Conservation (phyloP, 2,797 vertebrate species). For the Enteromius fasciolatus region DNA sequence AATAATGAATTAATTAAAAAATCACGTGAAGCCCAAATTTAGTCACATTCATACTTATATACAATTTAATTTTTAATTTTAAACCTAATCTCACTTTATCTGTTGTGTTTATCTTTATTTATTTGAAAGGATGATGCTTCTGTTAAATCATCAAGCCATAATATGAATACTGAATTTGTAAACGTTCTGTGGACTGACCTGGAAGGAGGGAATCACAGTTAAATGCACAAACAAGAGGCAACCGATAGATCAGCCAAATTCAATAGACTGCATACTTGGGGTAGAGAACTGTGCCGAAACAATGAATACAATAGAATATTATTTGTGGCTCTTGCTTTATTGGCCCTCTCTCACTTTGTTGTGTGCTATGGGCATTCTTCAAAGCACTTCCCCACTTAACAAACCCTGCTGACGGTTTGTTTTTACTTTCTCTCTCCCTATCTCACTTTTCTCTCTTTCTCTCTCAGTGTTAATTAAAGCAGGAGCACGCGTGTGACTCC, state of each 20-base stretch:
- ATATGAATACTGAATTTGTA: not conserved
- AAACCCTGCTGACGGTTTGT: constrained; percentile 50
- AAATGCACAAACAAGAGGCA: constrained; percentile 1
- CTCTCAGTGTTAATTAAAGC: constrained; percentile 67
- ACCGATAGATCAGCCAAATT: constrained; percentile 4
- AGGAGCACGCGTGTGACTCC: constrained; percentile 62
- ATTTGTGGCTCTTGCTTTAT: constrained; percentile 14
- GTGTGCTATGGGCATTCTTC: constrained; percentile 40
- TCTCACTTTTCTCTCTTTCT: constrained; percentile 33
- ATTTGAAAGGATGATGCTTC: not conserved
- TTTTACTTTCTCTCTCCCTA: constrained; percentile 40
- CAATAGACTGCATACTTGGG: not conserved
- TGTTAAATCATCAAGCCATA: not conserved
- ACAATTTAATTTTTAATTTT: not conserved
- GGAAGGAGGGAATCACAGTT: not conserved
- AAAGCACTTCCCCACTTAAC: constrained; percentile 41
- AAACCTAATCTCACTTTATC: not conserved
- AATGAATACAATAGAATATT: constrained; percentile 20
- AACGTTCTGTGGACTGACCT: not conserved
- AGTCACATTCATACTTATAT: not conserved
- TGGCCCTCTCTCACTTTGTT: constrained; percentile 29
- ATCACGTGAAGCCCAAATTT: not conserved
- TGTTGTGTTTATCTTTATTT: not conserved
- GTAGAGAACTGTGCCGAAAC: constrained; percentile 1
- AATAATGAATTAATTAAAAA: not conserved